These are phyloP conservation scores for Yponomeuta evonymella DNA, from an alignment of 2,888 invertebrate genomes.

Conservation along the genomic window DNA sequence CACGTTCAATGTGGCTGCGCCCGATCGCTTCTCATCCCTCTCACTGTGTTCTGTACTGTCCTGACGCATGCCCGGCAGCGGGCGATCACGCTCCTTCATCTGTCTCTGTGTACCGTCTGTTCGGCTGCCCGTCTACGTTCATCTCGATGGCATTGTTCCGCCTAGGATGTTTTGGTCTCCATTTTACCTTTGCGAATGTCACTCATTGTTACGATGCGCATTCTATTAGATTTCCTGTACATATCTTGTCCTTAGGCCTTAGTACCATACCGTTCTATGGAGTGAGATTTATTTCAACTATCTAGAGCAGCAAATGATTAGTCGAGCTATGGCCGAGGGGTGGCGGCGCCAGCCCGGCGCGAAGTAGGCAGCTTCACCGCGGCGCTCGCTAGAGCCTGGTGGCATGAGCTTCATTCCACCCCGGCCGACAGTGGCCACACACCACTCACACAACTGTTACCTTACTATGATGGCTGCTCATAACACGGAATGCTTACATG, in stretches of 20 bases:
- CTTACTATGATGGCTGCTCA: conserved; percentile 54
- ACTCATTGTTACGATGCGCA: conserved; percentile 70
- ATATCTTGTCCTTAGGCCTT: conserved; percentile 58
- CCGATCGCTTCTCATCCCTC: conserved; percentile 72
- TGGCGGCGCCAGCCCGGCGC: conserved; percentile 34
- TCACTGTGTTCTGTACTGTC: conserved; percentile 67
- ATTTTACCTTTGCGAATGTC: conserved; percentile 66
- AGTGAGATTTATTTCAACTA: conserved; percentile 30
- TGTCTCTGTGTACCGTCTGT: conserved; percentile 72
- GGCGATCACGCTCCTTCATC: conserved; percentile 75
- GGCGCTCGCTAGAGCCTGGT: conserved; percentile 34
- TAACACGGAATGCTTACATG: conserved; percentile 72
- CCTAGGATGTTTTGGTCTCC: conserved; percentile 63
- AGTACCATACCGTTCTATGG: conserved; percentile 31
- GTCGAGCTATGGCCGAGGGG: not conserved
- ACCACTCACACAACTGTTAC: conserved; percentile 45
- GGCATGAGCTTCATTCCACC: conserved; percentile 42
- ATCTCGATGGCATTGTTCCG: conserved; percentile 68
- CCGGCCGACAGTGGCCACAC: conserved; percentile 34
- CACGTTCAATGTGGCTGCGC: conserved; percentile 75
- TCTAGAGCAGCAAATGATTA: conserved; percentile 23
- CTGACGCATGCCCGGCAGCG: conserved; percentile 74
- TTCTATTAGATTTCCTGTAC: conserved; percentile 72
- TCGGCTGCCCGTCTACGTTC: conserved; percentile 67
- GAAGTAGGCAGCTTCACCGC: conserved; percentile 20